Evolutionary conservation across 2,888 invertebrate genomes (phyloP), one percentile per base, ranked within the genome.

Genomic region (Hydrotaea cyrtoneurina): DNA sequence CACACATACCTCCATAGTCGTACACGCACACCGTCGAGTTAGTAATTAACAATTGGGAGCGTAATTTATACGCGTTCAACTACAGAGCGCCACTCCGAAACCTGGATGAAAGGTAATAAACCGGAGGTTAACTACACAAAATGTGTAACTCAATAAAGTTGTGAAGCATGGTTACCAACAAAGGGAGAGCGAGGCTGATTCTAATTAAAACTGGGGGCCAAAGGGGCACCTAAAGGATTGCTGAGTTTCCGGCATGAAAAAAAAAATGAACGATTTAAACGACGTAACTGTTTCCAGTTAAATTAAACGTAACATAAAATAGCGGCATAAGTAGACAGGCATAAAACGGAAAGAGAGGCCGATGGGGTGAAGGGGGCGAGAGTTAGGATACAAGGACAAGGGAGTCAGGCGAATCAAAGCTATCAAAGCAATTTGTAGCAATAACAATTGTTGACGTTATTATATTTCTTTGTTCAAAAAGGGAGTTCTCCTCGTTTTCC

Each of bases 41-140:
- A n/a, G 87, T 89, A 90, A 90, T 90, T 89, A 90, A 90, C 89
- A 90, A 88, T 69, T 89, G 88, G 87, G 88, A 89, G 87, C 89
- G 89, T 88, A 90, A 90, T 90, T 90, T 89, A 86, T 80, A 87
- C 87, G 77, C 17, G 31, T 53, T 69, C 36, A 23, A 62, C 62
- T 75, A 8, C 46, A 19, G n/a, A 43, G n/a, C 23, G 59, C 3
- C 39, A 74, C 11, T n/a, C 21, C 36, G n/a, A 43, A 57, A 39
- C 73, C 39, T 13, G 43, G 23, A 23, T 59, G 39, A 74, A 74
- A 74, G 57, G 73, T 74, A 64, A 53, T 76, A 76, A 76, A 76
- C 53, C 46, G 75, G 26, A 64, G 75, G 62, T 75, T 76, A 76
- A 76, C 62, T 64, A 74, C 57, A 74, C 23, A 74, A 43, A 57